Evolutionary conservation across 2,888 invertebrate genomes (phyloP), one percentile per base, ranked within the genome.

Genomic region (Morpho achilles): DNA sequence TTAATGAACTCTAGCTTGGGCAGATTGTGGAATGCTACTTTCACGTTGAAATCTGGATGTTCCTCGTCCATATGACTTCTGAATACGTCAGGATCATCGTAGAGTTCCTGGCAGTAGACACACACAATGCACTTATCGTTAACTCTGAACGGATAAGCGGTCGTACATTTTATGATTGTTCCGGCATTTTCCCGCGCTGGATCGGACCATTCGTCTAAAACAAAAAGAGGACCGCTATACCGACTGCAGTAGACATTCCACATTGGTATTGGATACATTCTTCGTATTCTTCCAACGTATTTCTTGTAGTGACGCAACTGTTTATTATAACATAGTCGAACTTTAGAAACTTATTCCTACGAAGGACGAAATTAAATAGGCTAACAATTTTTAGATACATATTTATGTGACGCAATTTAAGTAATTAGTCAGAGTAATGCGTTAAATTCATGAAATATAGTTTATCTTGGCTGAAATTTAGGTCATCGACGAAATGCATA

Each of bases 61-160:
- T 89, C 87, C 0, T 71, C 68, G 52, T 77, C 77, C 82, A 87
- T 85, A 58, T 88, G 88, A 2, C 52, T 55, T 32, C 87, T 68
- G 72, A 87, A 88, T 23, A 66, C 59, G 7, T 76, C 75, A 0
- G 87, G 82, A 51, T 87, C 83, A 50, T 84, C 83, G 72, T 72
- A 87, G 4, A 83, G 65, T 63, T 86, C 87, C 62, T 82, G 82
- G 73, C 87, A 89, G 77, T 83, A 87, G 57, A 87, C 87, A 77
- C 89, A 89, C 52, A 87, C 76, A 70, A 87, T 81, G 16, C 82
- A 81, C 61, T 84, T 88, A 74, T 85, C 84, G 73, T 84, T 84
- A 49, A 88, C 86, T 60, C 87, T 73, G 76, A 89, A 89, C 45
- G 88, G 88, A 67, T 82, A 85, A 42, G 87, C 88, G 63, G 87